These are phyloP conservation scores for Stenoptilia bipunctidactyla DNA, from an alignment of 2,888 invertebrate genomes.

Conservation along the genomic window DNA sequence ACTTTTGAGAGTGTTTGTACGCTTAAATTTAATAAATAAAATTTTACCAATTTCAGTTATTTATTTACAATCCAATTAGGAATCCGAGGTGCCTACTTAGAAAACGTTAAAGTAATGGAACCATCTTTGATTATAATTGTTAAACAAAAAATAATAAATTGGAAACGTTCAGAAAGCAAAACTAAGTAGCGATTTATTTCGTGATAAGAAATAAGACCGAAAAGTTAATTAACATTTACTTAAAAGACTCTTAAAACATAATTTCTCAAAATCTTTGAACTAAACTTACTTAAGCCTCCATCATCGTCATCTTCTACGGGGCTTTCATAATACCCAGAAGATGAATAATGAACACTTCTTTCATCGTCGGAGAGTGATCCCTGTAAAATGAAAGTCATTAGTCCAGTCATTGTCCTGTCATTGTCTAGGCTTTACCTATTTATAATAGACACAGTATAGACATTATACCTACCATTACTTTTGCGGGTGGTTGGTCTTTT, in stretches of 20 bases:
- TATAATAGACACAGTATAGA: neutral
- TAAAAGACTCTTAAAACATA: too few relatives aligned
- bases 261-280: too few relatives aligned
- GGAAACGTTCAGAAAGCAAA: too few relatives aligned
- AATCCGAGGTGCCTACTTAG: neutral
- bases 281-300: conserved; percentile 56
- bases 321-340: conserved; percentile 82
- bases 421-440: too few relatives aligned
- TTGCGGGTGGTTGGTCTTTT: conserved; percentile 49
- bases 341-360: conserved; percentile 78
- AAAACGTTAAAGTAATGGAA: neutral
- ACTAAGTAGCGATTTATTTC: too few relatives aligned
- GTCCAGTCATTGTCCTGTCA: too few relatives aligned
- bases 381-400: conserved; percentile 36
- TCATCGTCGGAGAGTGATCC: conserved; percentile 78
- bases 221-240: too few relatives aligned
- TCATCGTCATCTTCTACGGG: conserved; percentile 77
- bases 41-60: conserved; percentile 5
- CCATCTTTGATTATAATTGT: neutral
- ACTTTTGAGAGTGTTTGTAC: conserved; percentile 64
- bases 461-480: conserved; percentile 38
- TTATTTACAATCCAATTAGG: too few relatives aligned
- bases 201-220: too few relatives aligned
- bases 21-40: conserved; percentile 33
- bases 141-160: too few relatives aligned